Evolutionary conservation across 2,888 invertebrate genomes (phyloP), one percentile per base, ranked within the genome.

Genomic region (Nymphalis polychloros): DNA sequence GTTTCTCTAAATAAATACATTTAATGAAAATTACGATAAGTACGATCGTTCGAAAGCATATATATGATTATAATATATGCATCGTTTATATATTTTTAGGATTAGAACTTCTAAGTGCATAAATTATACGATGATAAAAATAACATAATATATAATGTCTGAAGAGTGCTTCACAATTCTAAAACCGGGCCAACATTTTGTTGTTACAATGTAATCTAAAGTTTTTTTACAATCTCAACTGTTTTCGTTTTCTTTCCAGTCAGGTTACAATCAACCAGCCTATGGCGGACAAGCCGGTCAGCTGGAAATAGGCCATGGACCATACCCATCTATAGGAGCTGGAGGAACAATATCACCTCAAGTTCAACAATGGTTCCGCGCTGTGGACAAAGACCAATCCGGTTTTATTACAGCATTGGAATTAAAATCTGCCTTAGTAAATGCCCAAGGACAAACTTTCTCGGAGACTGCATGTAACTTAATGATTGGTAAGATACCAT

Each of bases 401-500:
- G 98, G 98, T 2, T 94, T 95, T 82, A 98, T 98, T 64, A 94
- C 95, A 64, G 94, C 96, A 10, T 72, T 82, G 13, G 98, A 98
- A 88, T 89, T 98, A 20, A 95, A 96, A 84, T 92, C 95, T 8
- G 98, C 97, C 0, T 89, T 98, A 52, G 95, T 97, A 23, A 98
- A 97, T 88, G 97, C 96, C 23, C 96, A 97, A 85, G 97, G 97
- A 17, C 94, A 96, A 76, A 94, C 95, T 71, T 97, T 97, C 85
- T 97, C 97, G 5, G 96, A 97, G 77, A 94, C 94, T 69, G 96
- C 97, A 10, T 98, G 97, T 84, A 94, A 95, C 76, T 92, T 98
- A 41, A 97, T 98, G 97, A 97, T 98, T 76, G 95, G 96, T 96
- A 86, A 81, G 85, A 31, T 31, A 7, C 6, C 27, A 1, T 23